Percentiles rank a stretch among this genome's conserved stretches.
Evolutionary conservation across 2,797 vertebrate genomes (phyloP).

Genomic region (Sebastes cheni): DNA sequence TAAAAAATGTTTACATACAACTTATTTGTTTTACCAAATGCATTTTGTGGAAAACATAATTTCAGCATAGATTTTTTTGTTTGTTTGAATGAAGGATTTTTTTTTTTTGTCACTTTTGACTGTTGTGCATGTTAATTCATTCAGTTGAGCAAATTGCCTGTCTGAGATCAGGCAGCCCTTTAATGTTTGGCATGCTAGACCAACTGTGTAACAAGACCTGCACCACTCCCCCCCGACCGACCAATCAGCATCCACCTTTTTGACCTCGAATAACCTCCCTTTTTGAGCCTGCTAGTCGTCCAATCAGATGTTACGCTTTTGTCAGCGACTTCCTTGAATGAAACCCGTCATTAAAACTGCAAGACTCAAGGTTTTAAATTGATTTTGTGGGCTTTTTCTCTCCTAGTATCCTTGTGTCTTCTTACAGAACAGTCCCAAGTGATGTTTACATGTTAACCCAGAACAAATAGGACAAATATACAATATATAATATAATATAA

Average conservation of each 20-base stretch:
- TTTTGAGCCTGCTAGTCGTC: neutral
- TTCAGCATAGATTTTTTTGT: no score
- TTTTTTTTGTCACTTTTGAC: neutral
- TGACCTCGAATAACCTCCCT: conserved; percentile 52
- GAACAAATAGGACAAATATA: neutral
- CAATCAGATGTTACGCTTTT: conserved; percentile 49
- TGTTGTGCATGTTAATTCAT: neutral
- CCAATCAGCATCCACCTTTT: conserved; percentile 64
- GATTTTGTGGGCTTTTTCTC: neutral
- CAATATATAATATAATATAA: no score
- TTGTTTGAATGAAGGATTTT: no score
- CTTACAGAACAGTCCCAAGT: neutral
- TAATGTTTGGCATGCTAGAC: neutral
- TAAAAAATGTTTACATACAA: no score
- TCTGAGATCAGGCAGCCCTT: neutral
- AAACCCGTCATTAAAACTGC: neutral
- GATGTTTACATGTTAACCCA: neutral
- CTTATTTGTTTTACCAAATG: no score
- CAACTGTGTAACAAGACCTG: conserved; percentile 10
- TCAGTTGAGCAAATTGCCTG: neutral
- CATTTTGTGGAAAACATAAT: no score
- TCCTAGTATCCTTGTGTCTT: neutral
- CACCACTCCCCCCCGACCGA: conserved; percentile 49
- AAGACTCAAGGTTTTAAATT: neutral
- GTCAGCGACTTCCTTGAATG: conserved; percentile 13